Evolutionary conservation across 2,888 invertebrate genomes (phyloP).

Genomic region (Eupithecia subumbrata): DNA sequence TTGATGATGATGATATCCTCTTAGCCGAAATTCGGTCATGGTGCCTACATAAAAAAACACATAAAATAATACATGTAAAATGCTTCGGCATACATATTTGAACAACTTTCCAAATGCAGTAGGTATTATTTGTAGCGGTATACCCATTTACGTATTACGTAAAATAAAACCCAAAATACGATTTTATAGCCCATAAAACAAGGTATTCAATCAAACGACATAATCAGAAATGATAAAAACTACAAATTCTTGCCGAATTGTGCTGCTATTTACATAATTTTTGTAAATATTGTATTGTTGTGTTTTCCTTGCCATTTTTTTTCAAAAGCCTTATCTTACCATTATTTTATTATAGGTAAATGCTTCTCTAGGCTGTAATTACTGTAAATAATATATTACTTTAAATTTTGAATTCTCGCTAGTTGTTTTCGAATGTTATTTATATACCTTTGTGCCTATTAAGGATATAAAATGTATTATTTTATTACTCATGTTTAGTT

Average conservation of each 20-base stretch:
- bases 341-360: constrained; percentile 46
- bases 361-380: constrained; percentile 37
- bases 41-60: neutral
- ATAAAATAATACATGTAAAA: neutral
- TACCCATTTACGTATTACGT: constrained; percentile 5
- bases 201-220: constrained; percentile 1
- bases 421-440: constrained; percentile 40
- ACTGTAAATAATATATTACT: constrained; percentile 42
- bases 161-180: neutral
- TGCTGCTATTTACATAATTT: constrained; percentile 12
- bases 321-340: constrained; percentile 63
- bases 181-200: constrained; percentile 5
- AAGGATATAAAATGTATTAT: constrained; percentile 31
- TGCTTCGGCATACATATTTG: neutral
- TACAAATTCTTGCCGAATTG: constrained; percentile 15
- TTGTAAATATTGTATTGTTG: constrained; percentile 5
- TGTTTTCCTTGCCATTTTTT: constrained; percentile 40
- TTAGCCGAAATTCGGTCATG: neutral
- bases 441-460: constrained; percentile 32
- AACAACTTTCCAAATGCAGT: constrained; percentile 10
- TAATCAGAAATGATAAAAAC: constrained; percentile 6
- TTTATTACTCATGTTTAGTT: constrained; percentile 40
- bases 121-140: neutral
- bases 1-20: neutral
- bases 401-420: constrained; percentile 25